Percentiles rank a stretch among this genome's conserved stretches.
Evolutionary conservation across 1,140 invertebrate genomes (phyloP).

Genomic region (Gryon sp.): DNA sequence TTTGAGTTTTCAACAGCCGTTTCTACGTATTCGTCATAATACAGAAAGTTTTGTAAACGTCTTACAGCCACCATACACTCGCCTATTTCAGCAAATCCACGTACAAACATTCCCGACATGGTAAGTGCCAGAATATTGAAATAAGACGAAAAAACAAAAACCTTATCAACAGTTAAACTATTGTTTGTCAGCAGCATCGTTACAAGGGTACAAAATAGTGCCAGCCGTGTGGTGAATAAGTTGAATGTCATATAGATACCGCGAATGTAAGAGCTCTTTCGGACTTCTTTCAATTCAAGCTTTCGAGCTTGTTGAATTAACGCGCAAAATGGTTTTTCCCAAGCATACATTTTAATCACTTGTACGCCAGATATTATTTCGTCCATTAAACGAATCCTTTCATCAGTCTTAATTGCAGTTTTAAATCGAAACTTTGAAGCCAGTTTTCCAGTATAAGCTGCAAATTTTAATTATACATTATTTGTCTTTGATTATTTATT

Average conservation of each 20-base stretch:
- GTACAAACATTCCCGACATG: slow-evolving; percentile 86
- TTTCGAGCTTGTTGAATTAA: slow-evolving; percentile 82
- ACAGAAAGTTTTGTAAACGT: slow-evolving; percentile 80
- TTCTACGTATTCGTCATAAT: slow-evolving; percentile 78
- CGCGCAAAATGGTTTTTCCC: slow-evolving; percentile 86
- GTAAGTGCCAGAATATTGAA: slow-evolving; percentile 83
- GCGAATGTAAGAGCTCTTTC: slow-evolving; percentile 84
- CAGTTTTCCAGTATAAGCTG: slow-evolving; percentile 84
- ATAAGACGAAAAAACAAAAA: slow-evolving; percentile 84
- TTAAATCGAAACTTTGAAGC: slow-evolving; percentile 83
- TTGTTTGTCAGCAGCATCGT: slow-evolving; percentile 81
- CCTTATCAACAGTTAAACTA: slow-evolving; percentile 81
- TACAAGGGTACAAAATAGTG: slow-evolving; percentile 83
- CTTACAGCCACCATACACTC: slow-evolving; percentile 83
- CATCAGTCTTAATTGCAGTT: slow-evolving; percentile 86
- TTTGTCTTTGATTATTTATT: too few species aligned
- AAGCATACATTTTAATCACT: slow-evolving; percentile 91
- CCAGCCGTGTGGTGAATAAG: slow-evolving; percentile 84
- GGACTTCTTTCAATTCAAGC: slow-evolving; percentile 82
- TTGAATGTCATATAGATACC: slow-evolving; percentile 87
- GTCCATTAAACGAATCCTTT: slow-evolving; percentile 88
- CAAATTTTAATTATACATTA: too few species aligned
- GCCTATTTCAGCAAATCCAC: slow-evolving; percentile 83
- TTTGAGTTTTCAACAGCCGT: slow-evolving; percentile 22
- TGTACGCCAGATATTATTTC: slow-evolving; percentile 86